Evolutionary conservation across 2,797 vertebrate genomes (phyloP).

Genomic region (Lacerta viridis): DNA sequence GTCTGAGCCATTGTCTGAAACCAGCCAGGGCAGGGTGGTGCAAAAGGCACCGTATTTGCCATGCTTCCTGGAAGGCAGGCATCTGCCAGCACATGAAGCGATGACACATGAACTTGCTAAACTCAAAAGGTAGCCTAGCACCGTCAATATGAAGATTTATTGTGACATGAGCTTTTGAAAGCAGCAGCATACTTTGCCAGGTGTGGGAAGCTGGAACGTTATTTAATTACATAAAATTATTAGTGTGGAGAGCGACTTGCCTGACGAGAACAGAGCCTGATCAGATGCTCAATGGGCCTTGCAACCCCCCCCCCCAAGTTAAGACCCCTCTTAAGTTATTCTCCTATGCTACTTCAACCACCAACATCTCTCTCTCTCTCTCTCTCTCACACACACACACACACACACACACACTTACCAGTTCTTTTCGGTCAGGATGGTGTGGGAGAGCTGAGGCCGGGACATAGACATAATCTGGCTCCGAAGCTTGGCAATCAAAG

Average conservation of each 20-base stretch:
- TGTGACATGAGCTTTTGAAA: not conserved
- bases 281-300: no score
- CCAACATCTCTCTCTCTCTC: no score
- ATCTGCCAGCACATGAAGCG: no score
- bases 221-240: not conserved
- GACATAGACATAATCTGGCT: slow-evolving; percentile 92
- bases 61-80: not conserved
- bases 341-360: not conserved
- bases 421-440: slow-evolving; percentile 94
- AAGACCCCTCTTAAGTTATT: no score
- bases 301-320: no score
- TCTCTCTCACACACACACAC: no score
- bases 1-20: no score
- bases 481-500: slow-evolving; percentile 87
- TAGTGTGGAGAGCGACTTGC: not conserved
- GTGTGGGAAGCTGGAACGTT: not conserved
- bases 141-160: not conserved
- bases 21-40: no score
- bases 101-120: not conserved
- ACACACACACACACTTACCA: slow-evolving; percentile 79
- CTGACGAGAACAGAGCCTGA: not conserved
- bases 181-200: no score
- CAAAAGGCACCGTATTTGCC: no score
- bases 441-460: slow-evolving; percentile 91
- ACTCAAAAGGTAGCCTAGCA: not conserved